Percentiles rank a stretch among this genome's conserved stretches.
phyloP scores from a whole-genome alignment of 2,113 vertebrate genomes.

The Diphyllodes magnificus region DNA sequence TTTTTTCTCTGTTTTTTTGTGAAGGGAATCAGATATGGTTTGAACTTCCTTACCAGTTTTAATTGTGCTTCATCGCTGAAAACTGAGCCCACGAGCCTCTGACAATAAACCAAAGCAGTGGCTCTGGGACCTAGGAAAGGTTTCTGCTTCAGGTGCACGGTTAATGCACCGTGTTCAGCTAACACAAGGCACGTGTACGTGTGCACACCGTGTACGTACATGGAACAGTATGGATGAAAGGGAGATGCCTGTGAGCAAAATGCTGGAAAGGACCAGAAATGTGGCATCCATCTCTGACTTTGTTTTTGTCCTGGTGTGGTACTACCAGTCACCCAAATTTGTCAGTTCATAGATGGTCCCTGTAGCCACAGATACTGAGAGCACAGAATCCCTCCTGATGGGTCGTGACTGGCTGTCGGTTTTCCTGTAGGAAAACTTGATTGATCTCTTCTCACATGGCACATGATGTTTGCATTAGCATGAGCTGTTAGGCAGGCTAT shows the following conservation, averaged over 20 bases:
- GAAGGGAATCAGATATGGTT: constrained; percentile 36
- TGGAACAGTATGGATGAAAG: neutral
- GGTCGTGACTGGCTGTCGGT: neutral
- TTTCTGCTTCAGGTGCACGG: neutral
- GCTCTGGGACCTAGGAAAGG: neutral
- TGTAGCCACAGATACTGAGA: neutral
- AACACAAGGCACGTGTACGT: neutral
- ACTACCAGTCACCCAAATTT: neutral
- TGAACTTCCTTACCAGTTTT: constrained; percentile 42
- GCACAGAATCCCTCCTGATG: neutral
- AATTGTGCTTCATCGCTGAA: constrained; percentile 57
- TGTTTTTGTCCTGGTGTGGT: neutral
- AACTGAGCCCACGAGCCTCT: constrained; percentile 17
- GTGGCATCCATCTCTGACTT: neutral
- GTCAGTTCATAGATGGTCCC: constrained; percentile 8
- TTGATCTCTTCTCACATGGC: constrained; percentile 54
- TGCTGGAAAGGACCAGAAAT: neutral
- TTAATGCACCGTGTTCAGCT: constrained; percentile 9
- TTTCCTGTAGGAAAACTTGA: constrained; percentile 40
- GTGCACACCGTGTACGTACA: rapidly evolving
- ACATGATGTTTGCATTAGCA: constrained; percentile 51
- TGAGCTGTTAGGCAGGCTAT: constrained; percentile 5
- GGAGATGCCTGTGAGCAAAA: neutral
- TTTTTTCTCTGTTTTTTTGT: constrained; percentile 43
- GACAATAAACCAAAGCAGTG: neutral